Conservation (phyloP, 2,797 vertebrate species). For the Sebastes elongatus region DNA sequence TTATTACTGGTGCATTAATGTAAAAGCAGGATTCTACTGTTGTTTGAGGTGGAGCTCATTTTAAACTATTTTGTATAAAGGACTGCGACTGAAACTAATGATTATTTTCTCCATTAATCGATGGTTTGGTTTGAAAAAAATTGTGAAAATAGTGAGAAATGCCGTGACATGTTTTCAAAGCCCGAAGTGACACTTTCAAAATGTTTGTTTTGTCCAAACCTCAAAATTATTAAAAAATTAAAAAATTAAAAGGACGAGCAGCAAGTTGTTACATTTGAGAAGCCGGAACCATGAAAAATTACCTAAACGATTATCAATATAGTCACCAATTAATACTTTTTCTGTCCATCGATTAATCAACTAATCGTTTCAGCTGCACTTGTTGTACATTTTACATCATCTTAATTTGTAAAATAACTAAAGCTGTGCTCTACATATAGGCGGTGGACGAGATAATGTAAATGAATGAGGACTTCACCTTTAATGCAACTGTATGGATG, state of each 20-base stretch:
- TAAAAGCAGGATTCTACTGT: not conserved
- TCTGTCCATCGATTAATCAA: not conserved
- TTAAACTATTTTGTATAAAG: not conserved
- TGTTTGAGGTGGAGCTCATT: not conserved
- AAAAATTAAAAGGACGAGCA: not conserved
- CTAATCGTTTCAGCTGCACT: not conserved
- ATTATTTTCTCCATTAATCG: not conserved
- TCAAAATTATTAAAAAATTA: too few species aligned
- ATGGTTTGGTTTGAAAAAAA: not conserved
- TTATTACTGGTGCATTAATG: not conserved
- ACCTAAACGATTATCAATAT: not conserved
- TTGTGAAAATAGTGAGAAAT: not conserved
- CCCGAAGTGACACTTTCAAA: not conserved
- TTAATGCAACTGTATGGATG: too few species aligned
- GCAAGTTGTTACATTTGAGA: accelerated
- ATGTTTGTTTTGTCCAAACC: not conserved
- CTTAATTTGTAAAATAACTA: not conserved
- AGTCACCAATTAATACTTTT: not conserved
- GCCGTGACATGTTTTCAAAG: not conserved
- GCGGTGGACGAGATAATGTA: too few species aligned
- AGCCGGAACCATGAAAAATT: accelerated
- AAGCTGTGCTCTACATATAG: too few species aligned
- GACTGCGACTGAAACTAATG: not conserved
- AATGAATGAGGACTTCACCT: too few species aligned
- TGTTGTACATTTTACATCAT: not conserved